Base-by-base conservation (phyloP, 2,113 vertebrate genomes). In the Alaudala cheleensis region DNA sequence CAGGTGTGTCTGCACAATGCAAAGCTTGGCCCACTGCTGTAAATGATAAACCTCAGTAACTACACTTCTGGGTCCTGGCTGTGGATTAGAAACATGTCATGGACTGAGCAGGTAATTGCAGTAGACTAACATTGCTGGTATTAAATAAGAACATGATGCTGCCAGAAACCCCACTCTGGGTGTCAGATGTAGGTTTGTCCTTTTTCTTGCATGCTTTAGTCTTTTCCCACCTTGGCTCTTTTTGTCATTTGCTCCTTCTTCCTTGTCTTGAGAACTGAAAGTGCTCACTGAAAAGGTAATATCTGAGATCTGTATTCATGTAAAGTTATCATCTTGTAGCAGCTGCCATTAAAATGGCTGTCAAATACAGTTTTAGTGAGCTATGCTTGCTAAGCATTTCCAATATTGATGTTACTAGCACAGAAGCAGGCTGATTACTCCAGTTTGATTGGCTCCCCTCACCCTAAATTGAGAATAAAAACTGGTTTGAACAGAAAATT, bases 1-100 rank as follows among this genome's bases (percentile, higher is more conserved):
- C 81, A 90, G 57, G 54, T 93, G 17, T 82, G 69, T 87, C 76
- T 96, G 90, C 91, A 91, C 96, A 88, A 81, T 64, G 40, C 76
- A 74, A 67, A 88, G 53, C 11, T 90, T 95, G 92, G 72, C 72
- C 91, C 57, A 34, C n/a, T 83, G 53, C 60, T 93, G 64, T 57
- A n/a, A 81, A 71, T 49, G 4, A 47, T 49, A 45, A 92, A 88
- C 49, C 57, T 74, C 28, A 49, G 40, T 49, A 78, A 66, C 51
- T 54, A 3, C 19, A 22, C 44, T 74, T 80, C 56, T 91, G 60
- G 13, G 67, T 92, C 49, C 85, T 86, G 56, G 39, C 47, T 64
- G 25, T 39, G 76, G 74, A 25, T 66, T 77, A 71, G 57, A 74
- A 65, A 78, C 72, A 33, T 4, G 1, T 65, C 29, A 72, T 57